These are phyloP conservation scores for Eleutherodactylus coqui DNA, from an alignment of 2,797 vertebrate species.

Conservation along the genomic window DNA sequence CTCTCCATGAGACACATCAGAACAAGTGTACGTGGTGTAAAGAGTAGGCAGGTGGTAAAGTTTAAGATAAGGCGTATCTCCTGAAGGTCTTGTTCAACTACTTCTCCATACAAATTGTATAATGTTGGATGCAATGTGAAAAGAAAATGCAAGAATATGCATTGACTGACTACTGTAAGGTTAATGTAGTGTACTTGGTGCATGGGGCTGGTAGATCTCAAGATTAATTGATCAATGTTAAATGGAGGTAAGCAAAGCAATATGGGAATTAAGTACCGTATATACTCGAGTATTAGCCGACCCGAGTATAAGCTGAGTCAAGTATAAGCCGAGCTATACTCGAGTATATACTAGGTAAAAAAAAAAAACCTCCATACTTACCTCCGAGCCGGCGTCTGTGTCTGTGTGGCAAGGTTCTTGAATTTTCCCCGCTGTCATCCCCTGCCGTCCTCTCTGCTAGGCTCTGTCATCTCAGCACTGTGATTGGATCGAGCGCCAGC, in stretches of 20 bases:
- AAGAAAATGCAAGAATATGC: neutral
- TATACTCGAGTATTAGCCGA: too few species aligned
- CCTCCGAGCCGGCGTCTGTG: too few species aligned
- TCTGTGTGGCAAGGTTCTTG: too few species aligned
- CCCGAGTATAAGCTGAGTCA: too few species aligned
- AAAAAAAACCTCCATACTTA: too few species aligned
- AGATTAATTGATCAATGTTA: neutral
- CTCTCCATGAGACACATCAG: slow-evolving; percentile 6
- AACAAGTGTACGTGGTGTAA: slow-evolving; percentile 1
- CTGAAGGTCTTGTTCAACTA: neutral
- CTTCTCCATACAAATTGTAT: neutral
- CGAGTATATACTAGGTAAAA: too few species aligned
- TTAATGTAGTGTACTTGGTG: neutral
- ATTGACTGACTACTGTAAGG: neutral
- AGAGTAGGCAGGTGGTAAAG: slow-evolving; percentile 15
- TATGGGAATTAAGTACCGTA: too few species aligned
- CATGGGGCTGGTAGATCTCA: neutral
- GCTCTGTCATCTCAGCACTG: too few species aligned
- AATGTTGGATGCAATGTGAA: neutral
- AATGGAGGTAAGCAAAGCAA: neutral
- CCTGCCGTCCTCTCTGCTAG: too few species aligned
- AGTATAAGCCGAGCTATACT: too few species aligned
- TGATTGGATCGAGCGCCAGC: too few species aligned
- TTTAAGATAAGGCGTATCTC: neutral
- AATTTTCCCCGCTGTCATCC: too few species aligned